Conservation (phyloP, 2,888 invertebrate genomes). For the Pyrocoelia pectoralis region DNA sequence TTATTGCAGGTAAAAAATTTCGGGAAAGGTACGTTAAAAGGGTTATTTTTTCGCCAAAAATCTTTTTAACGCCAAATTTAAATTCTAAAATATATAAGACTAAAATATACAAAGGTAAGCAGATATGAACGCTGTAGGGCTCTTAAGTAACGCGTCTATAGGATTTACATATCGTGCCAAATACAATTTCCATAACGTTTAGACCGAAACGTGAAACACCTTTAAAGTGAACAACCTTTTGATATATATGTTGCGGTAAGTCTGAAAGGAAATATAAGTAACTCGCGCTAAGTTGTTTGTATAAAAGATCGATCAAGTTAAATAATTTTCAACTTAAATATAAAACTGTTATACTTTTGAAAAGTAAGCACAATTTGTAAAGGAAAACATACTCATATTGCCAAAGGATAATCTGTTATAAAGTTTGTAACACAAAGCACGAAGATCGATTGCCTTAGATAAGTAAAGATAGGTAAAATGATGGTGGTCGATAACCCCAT, state of each 20-base stretch:
- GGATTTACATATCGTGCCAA: conserved; percentile 1
- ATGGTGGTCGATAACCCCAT: conserved; percentile 35
- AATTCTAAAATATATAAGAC: background rate
- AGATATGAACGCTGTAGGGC: background rate
- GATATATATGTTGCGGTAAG: background rate
- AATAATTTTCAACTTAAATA: background rate
- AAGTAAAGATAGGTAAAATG: conserved; percentile 31
- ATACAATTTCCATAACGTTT: conserved; percentile 1
- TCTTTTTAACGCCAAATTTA: background rate
- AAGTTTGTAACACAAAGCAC: conserved; percentile 19
- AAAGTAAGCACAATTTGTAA: background rate
- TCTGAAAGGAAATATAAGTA: background rate
- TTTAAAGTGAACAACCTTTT: conserved; percentile 1
- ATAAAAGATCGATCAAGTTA: background rate
- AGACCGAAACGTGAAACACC: background rate
- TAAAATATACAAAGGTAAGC: background rate
- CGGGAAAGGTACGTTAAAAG: background rate
- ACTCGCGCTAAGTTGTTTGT: background rate
- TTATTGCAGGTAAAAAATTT: no score
- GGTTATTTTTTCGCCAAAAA: background rate
- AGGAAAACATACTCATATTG: background rate
- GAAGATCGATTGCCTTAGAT: conserved; percentile 27
- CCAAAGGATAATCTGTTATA: background rate
- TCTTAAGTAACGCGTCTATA: conserved; percentile 1
- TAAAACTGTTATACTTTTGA: conserved; percentile 3